Conservation (phyloP, 2,888 invertebrate genomes). For the Agrenia bidenticulata region DNA sequence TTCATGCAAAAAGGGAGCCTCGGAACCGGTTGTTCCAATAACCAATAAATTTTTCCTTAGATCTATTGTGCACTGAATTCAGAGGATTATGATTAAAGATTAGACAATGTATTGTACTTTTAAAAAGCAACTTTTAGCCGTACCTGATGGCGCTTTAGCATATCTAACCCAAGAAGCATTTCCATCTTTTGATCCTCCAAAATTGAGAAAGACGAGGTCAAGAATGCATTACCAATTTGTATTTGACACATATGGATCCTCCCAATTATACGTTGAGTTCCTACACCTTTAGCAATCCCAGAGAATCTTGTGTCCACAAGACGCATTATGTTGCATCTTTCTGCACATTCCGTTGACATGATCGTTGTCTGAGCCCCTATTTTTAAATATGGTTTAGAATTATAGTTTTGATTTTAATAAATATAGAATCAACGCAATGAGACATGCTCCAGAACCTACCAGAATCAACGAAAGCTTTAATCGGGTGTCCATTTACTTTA, state of each 20-base stretch:
- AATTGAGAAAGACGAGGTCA: conserved; percentile 95
- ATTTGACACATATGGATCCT: conserved; percentile 96
- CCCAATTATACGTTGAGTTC: conserved; percentile 92
- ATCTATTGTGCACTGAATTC: conserved; percentile 80
- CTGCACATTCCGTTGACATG: conserved; percentile 95
- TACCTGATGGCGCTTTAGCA: conserved; percentile 94
- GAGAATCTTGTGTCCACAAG: conserved; percentile 77
- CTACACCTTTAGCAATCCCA: conserved; percentile 96
- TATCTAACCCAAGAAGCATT: conserved; percentile 94
- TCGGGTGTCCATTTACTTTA: conserved; percentile 91
- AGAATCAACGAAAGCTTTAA: conserved; percentile 98
- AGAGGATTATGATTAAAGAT: not conserved
- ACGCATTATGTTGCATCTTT: conserved; percentile 88
- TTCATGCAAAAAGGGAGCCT: conserved; percentile 84
- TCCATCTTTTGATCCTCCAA: conserved; percentile 97
- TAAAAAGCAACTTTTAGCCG: not conserved
- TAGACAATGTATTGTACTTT: not conserved
- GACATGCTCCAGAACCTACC: too few relatives aligned
- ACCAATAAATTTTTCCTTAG: conserved; percentile 80
- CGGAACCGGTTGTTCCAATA: conserved; percentile 92
- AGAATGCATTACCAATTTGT: conserved; percentile 88
- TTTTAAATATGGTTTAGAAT: not conserved
- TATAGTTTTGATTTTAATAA: not conserved
- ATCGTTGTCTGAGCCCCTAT: conserved; percentile 92
- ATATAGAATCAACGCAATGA: too few relatives aligned